Evolutionary conservation across 2,797 vertebrate species (phyloP).

Genomic region (Platyrinchus mystaceus): DNA sequence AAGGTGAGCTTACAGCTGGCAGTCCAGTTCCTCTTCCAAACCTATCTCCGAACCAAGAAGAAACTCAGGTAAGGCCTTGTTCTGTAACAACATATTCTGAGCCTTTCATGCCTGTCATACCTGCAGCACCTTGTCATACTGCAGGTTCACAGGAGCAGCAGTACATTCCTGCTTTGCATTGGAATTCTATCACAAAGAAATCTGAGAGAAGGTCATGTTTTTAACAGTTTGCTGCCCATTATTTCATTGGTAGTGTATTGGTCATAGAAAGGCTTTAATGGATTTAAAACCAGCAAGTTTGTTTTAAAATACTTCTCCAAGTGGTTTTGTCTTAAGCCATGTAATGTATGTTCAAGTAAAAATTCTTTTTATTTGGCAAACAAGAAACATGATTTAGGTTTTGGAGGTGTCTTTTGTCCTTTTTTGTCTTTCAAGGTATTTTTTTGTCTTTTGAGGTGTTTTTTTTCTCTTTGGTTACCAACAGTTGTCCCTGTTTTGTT

Average conservation of each 20-base stretch:
- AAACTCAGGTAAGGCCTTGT: slow-evolving; percentile 87
- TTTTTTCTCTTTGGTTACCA: background rate
- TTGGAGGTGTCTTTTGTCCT: background rate
- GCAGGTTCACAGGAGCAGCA: background rate
- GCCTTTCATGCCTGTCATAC: background rate
- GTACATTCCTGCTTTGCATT: background rate
- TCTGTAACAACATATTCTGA: background rate
- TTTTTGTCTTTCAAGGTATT: background rate
- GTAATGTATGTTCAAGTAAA: background rate
- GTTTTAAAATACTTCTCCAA: background rate
- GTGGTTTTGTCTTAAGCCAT: background rate
- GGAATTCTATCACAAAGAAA: background rate
- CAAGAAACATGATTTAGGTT: background rate
- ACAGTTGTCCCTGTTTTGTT: slow-evolving; percentile 26
- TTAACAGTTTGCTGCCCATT: background rate
- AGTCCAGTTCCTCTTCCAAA: slow-evolving; percentile 96
- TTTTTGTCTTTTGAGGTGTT: background rate
- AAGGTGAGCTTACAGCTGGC: slow-evolving; percentile 94
- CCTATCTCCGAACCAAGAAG: slow-evolving; percentile 96
- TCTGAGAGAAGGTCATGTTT: background rate
- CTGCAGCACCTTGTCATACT: background rate
- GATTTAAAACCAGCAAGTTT: background rate
- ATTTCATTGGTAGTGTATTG: background rate
- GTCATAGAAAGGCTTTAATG: background rate
- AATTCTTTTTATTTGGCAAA: background rate